Base-by-base conservation (phyloP, 1,140 invertebrate species). In the Ooceraea biroi region DNA sequence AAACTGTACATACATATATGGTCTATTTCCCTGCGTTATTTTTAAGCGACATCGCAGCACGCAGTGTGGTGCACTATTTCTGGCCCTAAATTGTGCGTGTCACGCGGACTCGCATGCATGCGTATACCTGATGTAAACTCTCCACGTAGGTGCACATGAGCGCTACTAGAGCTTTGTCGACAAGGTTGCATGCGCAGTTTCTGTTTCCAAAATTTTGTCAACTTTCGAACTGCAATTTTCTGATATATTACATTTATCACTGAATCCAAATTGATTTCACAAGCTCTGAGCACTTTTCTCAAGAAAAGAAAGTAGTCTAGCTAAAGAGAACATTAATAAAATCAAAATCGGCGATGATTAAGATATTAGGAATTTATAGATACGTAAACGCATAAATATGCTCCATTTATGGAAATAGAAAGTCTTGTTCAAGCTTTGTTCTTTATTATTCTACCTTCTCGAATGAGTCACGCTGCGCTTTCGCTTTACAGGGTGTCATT, bases 401-500 rank as follows among this genome's bases (percentile, higher is more conserved):
- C 14, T 50, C 61, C 27, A 44, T 65, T 77, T 65, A 77, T 36
- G 52, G 48, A 19, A 8, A 4, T n/a, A 68, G 48, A 80, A 80
- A 80, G 50, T 80, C 65, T 19, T 78, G 61, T n/a, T n/a, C 14
- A 30, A 30, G 44, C 30, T 19, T 10, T 66, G 65, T 19, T 80
- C 60, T 71, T 57, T 80, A 80, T 80, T 80, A 57, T 80, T 12
- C 65, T 12, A 80, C 50, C 76, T 80, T 57, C 60, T 77, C 65
- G 76, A 57, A 71, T 80, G 65, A 80, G 65, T 80, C 76, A 80
- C 50, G 12, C 22, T 44, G 36, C 65, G 50, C 69, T 80, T 80
- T 71, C 52, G 76, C 12, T 71, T 57, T 57, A 71, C 41, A 65
- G 76, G 65, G 65, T 80, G 76, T 80, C 76, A 80, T 71, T 80